Evolutionary conservation across 2,888 invertebrate species (phyloP).

Genomic region (Drosophila kuntzei): DNA sequence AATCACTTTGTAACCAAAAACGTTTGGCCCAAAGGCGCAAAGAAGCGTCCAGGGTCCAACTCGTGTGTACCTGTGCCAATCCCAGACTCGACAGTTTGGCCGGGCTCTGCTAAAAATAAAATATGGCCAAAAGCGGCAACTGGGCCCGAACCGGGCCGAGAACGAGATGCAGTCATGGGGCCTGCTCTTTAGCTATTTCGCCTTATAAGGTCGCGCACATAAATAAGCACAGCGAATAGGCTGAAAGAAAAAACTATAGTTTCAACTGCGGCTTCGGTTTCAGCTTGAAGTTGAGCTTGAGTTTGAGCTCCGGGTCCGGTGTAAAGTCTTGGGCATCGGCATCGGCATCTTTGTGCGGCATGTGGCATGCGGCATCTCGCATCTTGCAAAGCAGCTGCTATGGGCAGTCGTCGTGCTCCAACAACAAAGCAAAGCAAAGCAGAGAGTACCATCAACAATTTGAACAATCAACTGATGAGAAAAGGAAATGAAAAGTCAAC

Average conservation of each 20-base stretch:
- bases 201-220: conserved; percentile 80
- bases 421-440: conserved; percentile 19
- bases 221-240: conserved; percentile 72
- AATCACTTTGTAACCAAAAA: conserved; percentile 73
- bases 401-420: conserved; percentile 50
- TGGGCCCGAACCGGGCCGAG: conserved; percentile 36
- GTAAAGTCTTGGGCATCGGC: conserved; percentile 31
- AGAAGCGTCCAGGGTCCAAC: conserved; percentile 43
- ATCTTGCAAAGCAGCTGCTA: conserved; percentile 59
- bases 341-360: conserved; percentile 30
- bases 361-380: conserved; percentile 46
- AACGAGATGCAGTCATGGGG: conserved; percentile 25
- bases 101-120: conserved; percentile 58
- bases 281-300: neutral
- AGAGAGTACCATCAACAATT: conserved; percentile 66
- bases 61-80: conserved; percentile 53
- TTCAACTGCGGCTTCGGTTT: conserved; percentile 5
- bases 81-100: conserved; percentile 11
- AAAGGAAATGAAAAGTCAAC: conserved; percentile 82
- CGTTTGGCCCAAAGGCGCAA: conserved; percentile 59
- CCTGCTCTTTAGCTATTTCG: conserved; percentile 71
- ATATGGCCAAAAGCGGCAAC: conserved; percentile 76
- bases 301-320: conserved; percentile 1
- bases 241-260: conserved; percentile 15
- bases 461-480: conserved; percentile 80